Evolutionary conservation across 2,888 invertebrate species (phyloP), one percentile per base, ranked within the genome.

Genomic region (Drosophila yooni): DNA sequence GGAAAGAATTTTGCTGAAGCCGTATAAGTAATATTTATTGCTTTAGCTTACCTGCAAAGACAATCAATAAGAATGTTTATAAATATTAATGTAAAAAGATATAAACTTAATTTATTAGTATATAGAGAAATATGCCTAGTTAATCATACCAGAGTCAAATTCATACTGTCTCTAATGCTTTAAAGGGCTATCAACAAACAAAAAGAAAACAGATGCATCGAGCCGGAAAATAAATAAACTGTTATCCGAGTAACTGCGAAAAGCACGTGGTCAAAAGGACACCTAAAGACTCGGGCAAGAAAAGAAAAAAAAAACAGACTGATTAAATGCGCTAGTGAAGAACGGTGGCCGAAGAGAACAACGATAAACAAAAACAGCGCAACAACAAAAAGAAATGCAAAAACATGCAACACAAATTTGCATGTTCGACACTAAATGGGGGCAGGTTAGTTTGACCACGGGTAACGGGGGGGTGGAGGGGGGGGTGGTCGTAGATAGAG

Each of bases 351-450:
- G 70, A 73, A 67, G 34, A 36, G 52, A 51, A 25, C 6, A n/a
- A 34, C 13, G 50, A 66, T 27, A 59, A 46, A 13, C 36, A 46
- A 13, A 48, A 59, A 61, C 31, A 59, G 46, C 1, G n/a, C 13
- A 46, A 21, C 10, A 54, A 46, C 11, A 67, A 27, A 53, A 40
- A 40, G 27, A 31, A 54, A 62, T 54, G 60, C 29, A 63, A 69
- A 58, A 59, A 74, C 68, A 66, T 72, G 78, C 63, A 66, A 89
- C 81, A 83, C 75, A 88, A 90, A 90, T 89, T 78, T 81, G 74
- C 77, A 74, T 88, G 89, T 89, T 78, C 77, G 64, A 89, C 89
- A 89, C 69, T 76, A 80, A 82, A 78, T 75, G 84, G 81, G 83
- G 81, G 83, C 69, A 33, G 83, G 69, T 46, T 52, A 59, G 60